A percentile compares a stretch with the other conserved stretches of the same genome.
These are phyloP conservation scores for Lathronympha strigana DNA, from an alignment of 2,888 invertebrate genomes.

Conservation along the genomic window DNA sequence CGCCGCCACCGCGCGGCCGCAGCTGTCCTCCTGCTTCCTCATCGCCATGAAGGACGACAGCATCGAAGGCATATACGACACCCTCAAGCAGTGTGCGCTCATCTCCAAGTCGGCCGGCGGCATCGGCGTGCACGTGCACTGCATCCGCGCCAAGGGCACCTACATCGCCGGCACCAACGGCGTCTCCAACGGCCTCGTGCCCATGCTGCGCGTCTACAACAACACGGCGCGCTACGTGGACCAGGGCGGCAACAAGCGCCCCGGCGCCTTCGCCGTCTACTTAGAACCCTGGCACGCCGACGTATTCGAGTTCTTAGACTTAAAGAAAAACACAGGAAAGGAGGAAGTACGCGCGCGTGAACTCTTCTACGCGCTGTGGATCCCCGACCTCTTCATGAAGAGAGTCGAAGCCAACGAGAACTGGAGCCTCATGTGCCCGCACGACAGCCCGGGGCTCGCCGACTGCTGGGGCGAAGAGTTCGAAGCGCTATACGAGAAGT, in stretches of 20 bases:
- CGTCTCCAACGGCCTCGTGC: conserved; percentile 96
- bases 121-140: conserved; percentile 98
- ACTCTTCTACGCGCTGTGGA: conserved; percentile 98
- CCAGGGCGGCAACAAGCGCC: conserved; percentile 98
- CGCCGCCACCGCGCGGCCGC: conserved; percentile 95
- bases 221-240: conserved; percentile 98
- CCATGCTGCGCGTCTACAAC: conserved; percentile 97
- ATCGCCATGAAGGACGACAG: conserved; percentile 97
- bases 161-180: conserved; percentile 98
- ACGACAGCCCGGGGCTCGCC: conserved; percentile 94
- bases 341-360: conserved; percentile 98
- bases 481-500: conserved; percentile 92
- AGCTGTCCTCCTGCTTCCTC: conserved; percentile 97
- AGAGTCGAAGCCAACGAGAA: conserved; percentile 92
- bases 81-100: conserved; percentile 95
- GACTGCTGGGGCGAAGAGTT: conserved; percentile 99
- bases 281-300: conserved; percentile 99
- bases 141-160: conserved; percentile 95
- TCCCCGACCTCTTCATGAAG: conserved; percentile 99
- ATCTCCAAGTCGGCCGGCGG: conserved; percentile 99
- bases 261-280: conserved; percentile 99
- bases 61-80: conserved; percentile 97
- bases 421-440: conserved; percentile 99
- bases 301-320: conserved; percentile 96
- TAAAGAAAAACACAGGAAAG: conserved; percentile 97